Base-by-base conservation (phyloP, 2,113 vertebrate species). In the Lanius ludovicianus region DNA sequence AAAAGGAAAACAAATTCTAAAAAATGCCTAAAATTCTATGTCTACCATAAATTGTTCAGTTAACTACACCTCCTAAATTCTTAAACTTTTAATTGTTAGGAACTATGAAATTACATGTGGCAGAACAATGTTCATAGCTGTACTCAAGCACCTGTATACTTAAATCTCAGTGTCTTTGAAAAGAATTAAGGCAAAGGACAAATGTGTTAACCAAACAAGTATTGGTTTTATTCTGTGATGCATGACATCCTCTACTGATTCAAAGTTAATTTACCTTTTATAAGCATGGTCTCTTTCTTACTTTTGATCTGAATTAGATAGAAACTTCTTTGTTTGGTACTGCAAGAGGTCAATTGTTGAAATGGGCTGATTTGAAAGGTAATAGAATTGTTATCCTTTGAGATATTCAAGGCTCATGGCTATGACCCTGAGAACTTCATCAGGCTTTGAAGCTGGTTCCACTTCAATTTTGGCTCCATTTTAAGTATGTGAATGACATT, bases 21-120 rank as follows among this genome's bases (percentile, higher is more conserved):
- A 44, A 11, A 11, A 2, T 0, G 2, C 4, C 4, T 30, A n/a
- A 73, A 57, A 18, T 37, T 50, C 10, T 11, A 13, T 28, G 3
- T 46, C 4, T 49, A n/a, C 4, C 2, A 71, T 23, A 11, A 63
- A 33, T 64, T n/a, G 7, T 65, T 90, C 44, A 5, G 67, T 75
- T 59, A 57, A 42, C 4, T 50, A 49, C 5, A 1, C 50, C 55
- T 71, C 4, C 67, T n/a, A 67, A 37, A 39, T 35, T 82, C 28
- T 77, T 75, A 49, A 84, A 24, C 3, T 52, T 85, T 53, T 55
- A 44, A n/a, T 57, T 67, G 2, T 49, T 69, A 44, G 18, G 31
- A 28, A 37, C 24, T 67, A 9, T 41, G 21, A 69, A 80, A 74
- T 82, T 31, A 35, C 62, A 60, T 39, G 24, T 57, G 22, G 13